Percentiles rank a stretch among this genome's conserved stretches.
Conservation (phyloP, 2,888 invertebrate species). For the Yponomeuta cagnagella region DNA sequence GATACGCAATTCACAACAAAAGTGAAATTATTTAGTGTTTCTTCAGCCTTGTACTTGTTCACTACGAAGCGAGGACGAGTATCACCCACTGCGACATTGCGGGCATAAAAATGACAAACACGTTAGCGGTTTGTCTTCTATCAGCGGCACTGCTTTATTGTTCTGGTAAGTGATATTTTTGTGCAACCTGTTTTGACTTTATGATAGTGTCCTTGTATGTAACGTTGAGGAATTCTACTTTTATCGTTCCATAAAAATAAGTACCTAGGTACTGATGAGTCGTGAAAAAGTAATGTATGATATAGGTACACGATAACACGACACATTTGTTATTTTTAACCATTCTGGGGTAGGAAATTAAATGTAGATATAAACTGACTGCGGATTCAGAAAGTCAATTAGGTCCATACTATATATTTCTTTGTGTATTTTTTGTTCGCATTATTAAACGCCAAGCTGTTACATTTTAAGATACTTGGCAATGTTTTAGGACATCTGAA, state of each 20-base stretch:
- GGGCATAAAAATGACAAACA: conserved; percentile 55
- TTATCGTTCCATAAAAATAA: background rate
- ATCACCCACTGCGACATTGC: conserved; percentile 27
- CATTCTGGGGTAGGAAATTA: background rate
- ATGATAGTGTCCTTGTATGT: background rate
- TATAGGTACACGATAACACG: background rate
- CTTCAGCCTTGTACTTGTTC: conserved; percentile 38
- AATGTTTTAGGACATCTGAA: too few species aligned
- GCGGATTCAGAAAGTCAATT: too few species aligned
- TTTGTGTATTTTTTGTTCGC: too few species aligned
- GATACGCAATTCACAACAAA: conserved; percentile 50
- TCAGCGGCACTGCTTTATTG: conserved; percentile 48
- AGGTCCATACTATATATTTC: too few species aligned
- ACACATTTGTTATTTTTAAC: background rate
- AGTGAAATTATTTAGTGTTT: conserved; percentile 57
- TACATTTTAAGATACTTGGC: too few species aligned
- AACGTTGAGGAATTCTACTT: background rate
- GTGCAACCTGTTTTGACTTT: background rate
- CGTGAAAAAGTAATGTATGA: conserved; percentile 1
- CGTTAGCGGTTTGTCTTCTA: conserved; percentile 59
- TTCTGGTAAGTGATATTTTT: conserved; percentile 46
- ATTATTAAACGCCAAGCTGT: too few species aligned
- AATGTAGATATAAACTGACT: background rate
- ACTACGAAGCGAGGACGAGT: conserved; percentile 34
- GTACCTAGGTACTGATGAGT: background rate